Conservation (phyloP, 2,888 invertebrate species). For the Pheosia tremula region DNA sequence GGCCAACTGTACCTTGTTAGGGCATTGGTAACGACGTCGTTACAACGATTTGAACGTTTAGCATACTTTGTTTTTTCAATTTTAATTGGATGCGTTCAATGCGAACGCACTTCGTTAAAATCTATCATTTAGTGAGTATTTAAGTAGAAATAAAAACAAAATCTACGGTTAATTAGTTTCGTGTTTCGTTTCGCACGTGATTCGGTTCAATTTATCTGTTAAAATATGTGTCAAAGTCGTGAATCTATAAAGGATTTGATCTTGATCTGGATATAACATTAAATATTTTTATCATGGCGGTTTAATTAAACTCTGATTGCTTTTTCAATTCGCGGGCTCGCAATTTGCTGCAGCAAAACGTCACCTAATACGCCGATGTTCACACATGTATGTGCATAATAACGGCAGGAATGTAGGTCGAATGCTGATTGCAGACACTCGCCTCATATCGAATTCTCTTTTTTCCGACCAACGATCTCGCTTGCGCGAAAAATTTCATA, state of each 20-base stretch:
- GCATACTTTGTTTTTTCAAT: constrained; percentile 57
- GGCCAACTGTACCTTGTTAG: constrained; percentile 67
- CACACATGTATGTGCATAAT: constrained; percentile 60
- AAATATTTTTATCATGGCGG: background rate
- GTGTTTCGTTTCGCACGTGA: constrained; percentile 19
- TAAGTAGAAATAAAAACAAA: constrained; percentile 41
- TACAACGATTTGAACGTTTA: constrained; percentile 72
- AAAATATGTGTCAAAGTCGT: constrained; percentile 27
- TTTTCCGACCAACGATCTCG: constrained; percentile 75
- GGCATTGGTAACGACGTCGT: constrained; percentile 74
- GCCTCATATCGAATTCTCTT: constrained; percentile 82
- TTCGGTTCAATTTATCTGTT: constrained; percentile 21
- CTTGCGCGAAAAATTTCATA: constrained; percentile 80
- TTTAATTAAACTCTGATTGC: constrained; percentile 34
- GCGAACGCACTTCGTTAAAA: constrained; percentile 51
- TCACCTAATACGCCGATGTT: constrained; percentile 52
- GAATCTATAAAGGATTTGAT: background rate
- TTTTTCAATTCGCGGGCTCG: constrained; percentile 41
- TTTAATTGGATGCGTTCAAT: constrained; percentile 64
- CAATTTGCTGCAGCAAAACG: constrained; percentile 41
- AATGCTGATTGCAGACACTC: constrained; percentile 78
- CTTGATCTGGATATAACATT: background rate
- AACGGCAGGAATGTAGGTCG: constrained; percentile 75
- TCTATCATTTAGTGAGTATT: constrained; percentile 34
- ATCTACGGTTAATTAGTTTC: constrained; percentile 36